Conservation (phyloP, 2,113 vertebrate genomes). For the Malurus elegans region DNA sequence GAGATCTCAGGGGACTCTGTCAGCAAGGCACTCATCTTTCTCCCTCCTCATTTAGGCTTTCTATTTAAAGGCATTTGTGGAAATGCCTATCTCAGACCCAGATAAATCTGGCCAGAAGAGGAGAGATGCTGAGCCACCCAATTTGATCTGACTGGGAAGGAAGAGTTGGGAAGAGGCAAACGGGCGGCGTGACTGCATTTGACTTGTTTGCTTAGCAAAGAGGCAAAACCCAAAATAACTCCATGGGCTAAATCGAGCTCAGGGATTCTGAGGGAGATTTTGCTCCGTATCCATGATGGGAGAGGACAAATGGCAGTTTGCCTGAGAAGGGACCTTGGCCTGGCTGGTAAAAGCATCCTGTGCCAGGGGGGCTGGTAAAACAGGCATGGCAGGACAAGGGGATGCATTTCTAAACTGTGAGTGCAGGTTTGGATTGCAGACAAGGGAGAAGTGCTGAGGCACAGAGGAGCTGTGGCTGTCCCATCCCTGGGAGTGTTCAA, state of each 20-base stretch:
- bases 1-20: not conserved
- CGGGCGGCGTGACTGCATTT: not conserved
- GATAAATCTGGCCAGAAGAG: not conserved
- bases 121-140: not conserved
- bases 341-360: not conserved
- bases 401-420: not conserved
- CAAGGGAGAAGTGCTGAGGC: not conserved
- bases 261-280: not conserved
- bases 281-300: rapidly evolving
- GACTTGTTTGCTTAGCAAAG: conserved; percentile 1
- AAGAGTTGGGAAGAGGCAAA: not conserved
- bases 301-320: not conserved
- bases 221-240: conserved; percentile 27
- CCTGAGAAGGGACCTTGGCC: not conserved
- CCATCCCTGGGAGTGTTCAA: not conserved
- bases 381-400: not conserved
- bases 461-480: not conserved
- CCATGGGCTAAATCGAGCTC: not conserved
- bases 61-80: conserved; percentile 38
- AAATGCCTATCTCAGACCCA: not conserved
- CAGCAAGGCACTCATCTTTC: not conserved
- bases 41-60: not conserved
- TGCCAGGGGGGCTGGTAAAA: not conserved
- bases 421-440: not conserved
- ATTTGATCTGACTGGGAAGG: not conserved